These are phyloP conservation scores for mouse (Mus musculus) DNA, from an alignment of 2,113 vertebrate species.

Conservation along the genomic window GRCm39 chr8:41938501-41939000, in stretches of 20 bases:
- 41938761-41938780: neutral
- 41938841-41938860: neutral
- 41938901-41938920: neutral
- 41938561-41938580: neutral
- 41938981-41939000: neutral
- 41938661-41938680: neutral
- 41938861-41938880: neutral
- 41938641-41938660: neutral
- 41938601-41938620: neutral
- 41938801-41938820: neutral
- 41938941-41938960: neutral
- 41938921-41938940: neutral
- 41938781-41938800: neutral
- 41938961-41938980: neutral
- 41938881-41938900: neutral
- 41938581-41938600: neutral
- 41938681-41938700: neutral
- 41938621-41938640: slow-evolving; percentile 21
- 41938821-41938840: neutral
- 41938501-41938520: slow-evolving; percentile 38
- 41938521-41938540: neutral
- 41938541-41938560: slow-evolving; percentile 38
- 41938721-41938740: neutral
- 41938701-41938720: neutral
- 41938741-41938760: neutral